These are phyloP conservation scores for Balearica regulorum DNA, from an alignment of 2,797 vertebrate species.

Conservation along the genomic window DNA sequence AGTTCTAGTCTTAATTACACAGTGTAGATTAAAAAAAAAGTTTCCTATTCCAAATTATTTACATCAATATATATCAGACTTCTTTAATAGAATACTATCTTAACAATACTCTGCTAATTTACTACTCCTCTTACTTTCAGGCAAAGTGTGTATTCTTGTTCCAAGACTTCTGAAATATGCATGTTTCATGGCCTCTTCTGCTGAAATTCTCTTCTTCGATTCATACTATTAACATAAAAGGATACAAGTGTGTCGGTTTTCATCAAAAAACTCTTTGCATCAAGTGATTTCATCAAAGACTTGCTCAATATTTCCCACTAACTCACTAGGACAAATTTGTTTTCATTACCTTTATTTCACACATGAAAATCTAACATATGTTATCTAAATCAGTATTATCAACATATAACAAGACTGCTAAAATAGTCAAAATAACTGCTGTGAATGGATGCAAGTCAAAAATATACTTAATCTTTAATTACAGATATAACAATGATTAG, in stretches of 20 bases:
- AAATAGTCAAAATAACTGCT: background rate
- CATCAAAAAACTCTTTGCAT: background rate
- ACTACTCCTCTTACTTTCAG: slow-evolving; percentile 86
- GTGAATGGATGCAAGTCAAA: background rate
- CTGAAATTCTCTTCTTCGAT: slow-evolving; percentile 96
- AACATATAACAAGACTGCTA: background rate
- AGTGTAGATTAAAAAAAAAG: background rate
- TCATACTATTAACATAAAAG: slow-evolving; percentile 83
- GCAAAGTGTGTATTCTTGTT: slow-evolving; percentile 86
- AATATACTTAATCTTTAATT: background rate
- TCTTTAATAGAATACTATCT: background rate
- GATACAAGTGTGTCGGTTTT: background rate
- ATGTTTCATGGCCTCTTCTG: slow-evolving; percentile 97
- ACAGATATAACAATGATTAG: background rate
- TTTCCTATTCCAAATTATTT: background rate
- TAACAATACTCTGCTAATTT: background rate
- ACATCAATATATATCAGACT: background rate
- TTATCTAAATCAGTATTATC: background rate
- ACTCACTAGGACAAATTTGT: background rate
- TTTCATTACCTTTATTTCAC: background rate
- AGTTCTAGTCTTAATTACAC: background rate
- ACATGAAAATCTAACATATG: background rate
- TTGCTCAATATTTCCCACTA: background rate
- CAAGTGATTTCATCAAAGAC: background rate
- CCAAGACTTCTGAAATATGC: slow-evolving; percentile 95